Evolutionary conservation across 2,888 invertebrate species (phyloP).

Genomic region (Nymphalis c-album): DNA sequence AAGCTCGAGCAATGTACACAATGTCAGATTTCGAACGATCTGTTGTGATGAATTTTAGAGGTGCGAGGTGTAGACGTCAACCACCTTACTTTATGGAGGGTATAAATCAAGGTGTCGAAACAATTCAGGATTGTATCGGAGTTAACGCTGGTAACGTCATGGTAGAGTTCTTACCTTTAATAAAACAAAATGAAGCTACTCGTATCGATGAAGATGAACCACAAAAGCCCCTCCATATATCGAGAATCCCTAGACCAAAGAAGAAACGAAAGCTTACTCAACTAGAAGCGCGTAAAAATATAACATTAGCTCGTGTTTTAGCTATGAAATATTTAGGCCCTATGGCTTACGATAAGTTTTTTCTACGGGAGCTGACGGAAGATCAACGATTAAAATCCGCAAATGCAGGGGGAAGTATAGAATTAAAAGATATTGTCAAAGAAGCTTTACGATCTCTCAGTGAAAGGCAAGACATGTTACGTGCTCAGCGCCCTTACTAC

Average conservation of each 20-base stretch:
- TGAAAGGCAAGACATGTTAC: constrained; percentile 72
- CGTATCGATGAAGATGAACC: constrained; percentile 53
- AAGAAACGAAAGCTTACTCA: constrained; percentile 65
- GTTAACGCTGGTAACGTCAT: constrained; percentile 69
- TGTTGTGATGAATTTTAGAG: constrained; percentile 72
- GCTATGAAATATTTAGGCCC: constrained; percentile 77
- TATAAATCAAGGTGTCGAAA: constrained; percentile 73
- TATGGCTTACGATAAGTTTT: constrained; percentile 77
- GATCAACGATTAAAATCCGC: constrained; percentile 67
- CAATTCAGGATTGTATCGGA: constrained; percentile 76
- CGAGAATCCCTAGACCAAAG: constrained; percentile 64
- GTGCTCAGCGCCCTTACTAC: constrained; percentile 72
- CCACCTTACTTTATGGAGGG: constrained; percentile 75
- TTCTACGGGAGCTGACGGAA: constrained; percentile 60
- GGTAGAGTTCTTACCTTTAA: constrained; percentile 70
- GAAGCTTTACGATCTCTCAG: constrained; percentile 65
- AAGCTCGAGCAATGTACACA: constrained; percentile 72
- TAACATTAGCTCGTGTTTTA: constrained; percentile 67
- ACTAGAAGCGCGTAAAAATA: constrained; percentile 67
- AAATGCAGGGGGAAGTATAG: constrained; percentile 59
- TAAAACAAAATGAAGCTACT: constrained; percentile 61
- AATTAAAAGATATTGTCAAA: constrained; percentile 54
- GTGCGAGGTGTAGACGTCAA: constrained; percentile 58
- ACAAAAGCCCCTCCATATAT: constrained; percentile 55
- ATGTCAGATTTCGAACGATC: constrained; percentile 75